A percentile compares a stretch with the other conserved stretches of the same genome.
These are phyloP conservation scores for Dendrocincla tyrannina DNA, from an alignment of 2,797 vertebrate genomes.

Conservation along the genomic window DNA sequence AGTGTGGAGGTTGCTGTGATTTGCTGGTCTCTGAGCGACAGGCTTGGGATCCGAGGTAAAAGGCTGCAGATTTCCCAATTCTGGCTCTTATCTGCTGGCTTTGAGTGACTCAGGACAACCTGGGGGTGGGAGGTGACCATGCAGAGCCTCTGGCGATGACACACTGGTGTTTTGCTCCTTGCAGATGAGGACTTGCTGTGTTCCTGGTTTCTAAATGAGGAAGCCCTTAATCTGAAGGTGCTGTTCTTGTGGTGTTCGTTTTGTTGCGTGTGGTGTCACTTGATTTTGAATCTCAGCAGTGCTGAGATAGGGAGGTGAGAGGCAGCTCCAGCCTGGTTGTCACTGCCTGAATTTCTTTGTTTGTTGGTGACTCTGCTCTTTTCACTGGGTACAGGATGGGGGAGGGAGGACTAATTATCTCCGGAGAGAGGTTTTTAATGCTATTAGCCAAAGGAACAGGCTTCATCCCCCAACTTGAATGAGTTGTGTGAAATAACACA, in stretches of 20 bases:
- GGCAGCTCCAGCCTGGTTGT: not conserved
- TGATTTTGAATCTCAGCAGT: not conserved
- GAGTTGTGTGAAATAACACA: not conserved
- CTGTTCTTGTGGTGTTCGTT: not conserved
- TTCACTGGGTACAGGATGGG: not conserved
- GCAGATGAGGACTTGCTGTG: not conserved
- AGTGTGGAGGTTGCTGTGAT: not conserved
- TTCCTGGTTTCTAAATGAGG: not conserved
- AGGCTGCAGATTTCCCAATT: not conserved
- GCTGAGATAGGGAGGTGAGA: not conserved
- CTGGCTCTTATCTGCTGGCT: not conserved
- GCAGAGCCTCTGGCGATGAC: not conserved
- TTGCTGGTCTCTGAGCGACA: not conserved
- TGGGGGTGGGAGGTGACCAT: not conserved
- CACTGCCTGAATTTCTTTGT: constrained; percentile 34
- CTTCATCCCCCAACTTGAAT: not conserved
- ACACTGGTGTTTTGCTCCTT: not conserved
- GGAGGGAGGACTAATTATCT: constrained; percentile 16
- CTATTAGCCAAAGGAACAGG: not conserved
- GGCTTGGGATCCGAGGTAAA: not conserved
- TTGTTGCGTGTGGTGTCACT: not conserved
- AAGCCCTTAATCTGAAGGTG: not conserved
- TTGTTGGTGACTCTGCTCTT: not conserved
- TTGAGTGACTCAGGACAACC: not conserved
- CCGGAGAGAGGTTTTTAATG: not conserved